Evolutionary conservation across 2,113 vertebrate genomes (phyloP).

Genomic region (Agapornis roseicollis): DNA sequence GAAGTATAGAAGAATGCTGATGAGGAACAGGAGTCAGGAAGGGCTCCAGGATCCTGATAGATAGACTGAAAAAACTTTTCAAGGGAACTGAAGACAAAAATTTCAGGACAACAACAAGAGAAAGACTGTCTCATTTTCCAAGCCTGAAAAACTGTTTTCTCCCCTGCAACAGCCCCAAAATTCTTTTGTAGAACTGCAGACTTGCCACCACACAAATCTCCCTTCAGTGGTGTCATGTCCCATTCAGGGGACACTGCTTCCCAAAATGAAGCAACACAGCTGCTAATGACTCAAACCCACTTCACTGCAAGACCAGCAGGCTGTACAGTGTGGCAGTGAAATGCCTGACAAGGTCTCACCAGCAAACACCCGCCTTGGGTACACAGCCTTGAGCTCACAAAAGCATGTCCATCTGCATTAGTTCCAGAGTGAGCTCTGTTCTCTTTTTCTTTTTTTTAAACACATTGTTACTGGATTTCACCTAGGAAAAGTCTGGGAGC

Average conservation of each 20-base stretch:
- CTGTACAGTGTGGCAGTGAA: background rate
- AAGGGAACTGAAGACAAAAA: background rate
- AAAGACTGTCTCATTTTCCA: background rate
- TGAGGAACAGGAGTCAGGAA: background rate
- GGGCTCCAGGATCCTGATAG: background rate
- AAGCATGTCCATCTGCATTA: rapidly evolving
- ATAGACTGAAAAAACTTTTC: background rate
- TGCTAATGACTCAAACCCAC: background rate
- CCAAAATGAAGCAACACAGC: background rate
- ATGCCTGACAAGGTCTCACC: background rate
- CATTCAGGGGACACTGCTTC: background rate
- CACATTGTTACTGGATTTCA: background rate
- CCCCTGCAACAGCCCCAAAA: background rate
- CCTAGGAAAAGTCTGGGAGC: background rate
- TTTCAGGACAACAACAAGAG: background rate
- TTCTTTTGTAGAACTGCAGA: background rate
- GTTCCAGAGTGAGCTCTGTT: background rate
- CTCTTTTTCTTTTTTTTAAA: background rate
- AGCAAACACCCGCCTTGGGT: background rate
- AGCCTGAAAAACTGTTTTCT: background rate
- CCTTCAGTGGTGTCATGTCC: background rate
- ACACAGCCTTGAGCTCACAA: background rate
- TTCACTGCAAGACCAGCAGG: background rate
- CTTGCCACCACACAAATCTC: background rate
- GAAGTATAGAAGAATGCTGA: background rate